phyloP scores from a whole-genome alignment of 2,113 vertebrate species.

The Hippocampus abdominalis region DNA sequence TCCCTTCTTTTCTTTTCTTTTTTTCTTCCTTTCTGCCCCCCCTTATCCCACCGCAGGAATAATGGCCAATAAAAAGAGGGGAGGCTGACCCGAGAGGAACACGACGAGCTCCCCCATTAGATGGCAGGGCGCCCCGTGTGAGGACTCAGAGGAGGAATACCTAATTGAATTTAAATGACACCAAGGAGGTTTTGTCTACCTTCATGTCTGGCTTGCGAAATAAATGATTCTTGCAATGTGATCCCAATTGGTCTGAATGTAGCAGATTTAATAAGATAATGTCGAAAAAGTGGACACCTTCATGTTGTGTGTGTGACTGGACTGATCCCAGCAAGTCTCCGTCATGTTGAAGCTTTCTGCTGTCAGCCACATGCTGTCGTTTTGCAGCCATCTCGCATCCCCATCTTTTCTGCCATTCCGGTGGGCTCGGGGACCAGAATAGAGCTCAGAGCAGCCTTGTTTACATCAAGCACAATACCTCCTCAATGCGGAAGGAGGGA shows the following conservation, averaged over 20 bases:
- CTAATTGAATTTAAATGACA: conserved; percentile 73
- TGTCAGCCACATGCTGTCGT: conserved; percentile 60
- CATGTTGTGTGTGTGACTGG: not conserved
- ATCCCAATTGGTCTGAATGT: not conserved
- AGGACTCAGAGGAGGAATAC: conserved; percentile 29
- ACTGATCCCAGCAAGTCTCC: conserved; percentile 26
- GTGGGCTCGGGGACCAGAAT: conserved; percentile 62
- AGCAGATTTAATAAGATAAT: not conserved
- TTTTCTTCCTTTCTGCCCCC: conserved; percentile 62
- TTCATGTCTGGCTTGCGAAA: conserved; percentile 59
- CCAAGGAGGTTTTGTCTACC: conserved; percentile 55
- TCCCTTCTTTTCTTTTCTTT: conserved; percentile 31
- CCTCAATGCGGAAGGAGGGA: conserved; percentile 54
- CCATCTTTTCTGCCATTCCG: conserved; percentile 53
- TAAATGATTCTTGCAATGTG: conserved; percentile 64
- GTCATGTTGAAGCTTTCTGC: conserved; percentile 52
- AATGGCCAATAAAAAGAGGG: conserved; percentile 66
- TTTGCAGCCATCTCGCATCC: conserved; percentile 52
- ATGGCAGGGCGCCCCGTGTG: conserved; percentile 49
- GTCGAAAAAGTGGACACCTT: not conserved
- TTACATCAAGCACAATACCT: conserved; percentile 69
- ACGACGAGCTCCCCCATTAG: conserved; percentile 13
- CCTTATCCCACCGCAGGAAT: conserved; percentile 53
- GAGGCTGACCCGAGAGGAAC: conserved; percentile 39
- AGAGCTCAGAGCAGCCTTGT: conserved; percentile 61